phyloP scores from a whole-genome alignment of 2,888 invertebrate species.

The Parascotia fuliginaria region DNA sequence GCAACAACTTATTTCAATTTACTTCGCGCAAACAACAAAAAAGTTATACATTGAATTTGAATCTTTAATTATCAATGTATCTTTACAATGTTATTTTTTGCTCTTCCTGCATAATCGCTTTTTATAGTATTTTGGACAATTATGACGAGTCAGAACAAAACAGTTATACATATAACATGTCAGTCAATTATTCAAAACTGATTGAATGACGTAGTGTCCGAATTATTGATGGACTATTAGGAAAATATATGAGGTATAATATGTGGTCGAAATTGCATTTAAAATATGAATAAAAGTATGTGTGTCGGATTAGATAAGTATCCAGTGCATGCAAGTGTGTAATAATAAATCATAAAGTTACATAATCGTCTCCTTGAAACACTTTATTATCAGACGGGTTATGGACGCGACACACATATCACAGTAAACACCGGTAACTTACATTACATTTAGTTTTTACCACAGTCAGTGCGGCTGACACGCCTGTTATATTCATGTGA shows the following conservation, averaged over 20 bases:
- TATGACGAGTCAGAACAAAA: constrained; percentile 13
- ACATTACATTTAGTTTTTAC: constrained; percentile 45
- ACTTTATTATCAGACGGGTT: constrained; percentile 79
- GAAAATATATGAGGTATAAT: too few species aligned
- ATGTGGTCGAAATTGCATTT: constrained; percentile 8
- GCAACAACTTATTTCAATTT: constrained; percentile 57
- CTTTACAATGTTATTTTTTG: constrained; percentile 43
- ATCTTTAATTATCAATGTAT: constrained; percentile 51
- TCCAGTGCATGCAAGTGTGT: constrained; percentile 44
- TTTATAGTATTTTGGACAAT: constrained; percentile 19
- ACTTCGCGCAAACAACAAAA: constrained; percentile 50
- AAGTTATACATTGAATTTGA: constrained; percentile 52
- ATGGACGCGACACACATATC: constrained; percentile 79
- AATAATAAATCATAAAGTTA: constrained; percentile 65
- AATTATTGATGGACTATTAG: not conserved
- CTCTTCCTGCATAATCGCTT: constrained; percentile 25
- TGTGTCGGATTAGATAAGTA: constrained; percentile 27
- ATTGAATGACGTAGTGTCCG: constrained; percentile 9
- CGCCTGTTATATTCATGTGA: constrained; percentile 17
- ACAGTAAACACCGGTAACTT: constrained; percentile 65
- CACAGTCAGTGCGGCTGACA: constrained; percentile 18
- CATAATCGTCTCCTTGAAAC: constrained; percentile 81
- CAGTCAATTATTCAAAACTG: not conserved
- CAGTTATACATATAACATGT: constrained; percentile 9
- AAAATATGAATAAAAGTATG: constrained; percentile 42